Evolutionary conservation across 2,797 vertebrate species (phyloP).

Genomic region (Adelosebastes latens): DNA sequence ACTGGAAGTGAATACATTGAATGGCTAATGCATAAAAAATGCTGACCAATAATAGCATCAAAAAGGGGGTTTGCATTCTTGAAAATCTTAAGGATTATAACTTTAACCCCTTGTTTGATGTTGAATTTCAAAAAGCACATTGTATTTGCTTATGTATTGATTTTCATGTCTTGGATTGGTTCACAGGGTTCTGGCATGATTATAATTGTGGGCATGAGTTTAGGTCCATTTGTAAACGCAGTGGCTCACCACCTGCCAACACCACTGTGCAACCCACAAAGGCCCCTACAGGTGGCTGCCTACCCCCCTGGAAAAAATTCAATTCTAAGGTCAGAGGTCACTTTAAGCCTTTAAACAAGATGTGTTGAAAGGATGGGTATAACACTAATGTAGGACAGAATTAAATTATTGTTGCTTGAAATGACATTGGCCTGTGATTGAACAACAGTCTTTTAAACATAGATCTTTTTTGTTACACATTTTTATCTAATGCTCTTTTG

Average conservation of each 20-base stretch:
- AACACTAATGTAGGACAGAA: not conserved
- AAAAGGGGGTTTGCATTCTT: not conserved
- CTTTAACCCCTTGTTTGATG: not conserved
- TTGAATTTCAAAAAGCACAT: not conserved
- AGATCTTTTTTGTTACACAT: not conserved
- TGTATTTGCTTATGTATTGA: not conserved
- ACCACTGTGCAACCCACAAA: constrained; percentile 42
- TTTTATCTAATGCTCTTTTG: not conserved
- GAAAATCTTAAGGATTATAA: not conserved
- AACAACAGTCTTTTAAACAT: not conserved
- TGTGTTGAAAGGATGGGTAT: not conserved
- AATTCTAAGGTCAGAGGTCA: constrained; percentile 51
- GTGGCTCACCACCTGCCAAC: constrained; percentile 27
- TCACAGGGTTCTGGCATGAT: constrained; percentile 55
- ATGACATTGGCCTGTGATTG: not conserved
- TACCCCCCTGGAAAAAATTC: constrained; percentile 34
- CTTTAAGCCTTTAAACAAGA: not conserved
- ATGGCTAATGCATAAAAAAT: not conserved
- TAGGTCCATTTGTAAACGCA: constrained; percentile 50
- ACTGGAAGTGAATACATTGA: not conserved
- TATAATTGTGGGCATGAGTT: constrained; percentile 45
- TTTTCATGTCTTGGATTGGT: not conserved
- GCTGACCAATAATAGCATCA: not conserved
- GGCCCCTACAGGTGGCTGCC: constrained; percentile 41
- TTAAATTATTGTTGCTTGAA: not conserved